Percentiles rank a stretch among this genome's conserved stretches.
These are phyloP conservation scores for Megamerina dolium DNA, from an alignment of 2,888 invertebrate genomes.

Conservation along the genomic window DNA sequence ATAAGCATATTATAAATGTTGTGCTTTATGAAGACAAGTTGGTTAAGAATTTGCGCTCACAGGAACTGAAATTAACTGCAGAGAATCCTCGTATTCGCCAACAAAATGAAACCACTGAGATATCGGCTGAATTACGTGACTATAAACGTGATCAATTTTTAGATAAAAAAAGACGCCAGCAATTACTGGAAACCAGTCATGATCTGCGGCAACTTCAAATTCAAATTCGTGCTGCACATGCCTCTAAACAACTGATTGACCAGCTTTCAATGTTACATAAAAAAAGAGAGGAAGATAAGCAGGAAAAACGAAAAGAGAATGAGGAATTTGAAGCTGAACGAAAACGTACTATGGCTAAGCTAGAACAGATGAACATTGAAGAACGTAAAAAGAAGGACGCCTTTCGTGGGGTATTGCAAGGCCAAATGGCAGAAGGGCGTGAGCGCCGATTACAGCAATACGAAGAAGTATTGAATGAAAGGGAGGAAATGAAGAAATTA, in stretches of 20 bases:
- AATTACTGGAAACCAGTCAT: constrained; percentile 19
- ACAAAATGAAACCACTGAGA: constrained; percentile 14
- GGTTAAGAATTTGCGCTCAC: constrained; percentile 11
- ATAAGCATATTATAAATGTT: constrained; percentile 14
- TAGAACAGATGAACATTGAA: constrained; percentile 11
- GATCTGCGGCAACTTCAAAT: constrained; percentile 22
- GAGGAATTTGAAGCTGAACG: constrained; percentile 14
- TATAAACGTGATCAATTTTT: constrained; percentile 16
- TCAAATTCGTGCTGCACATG: constrained; percentile 20
- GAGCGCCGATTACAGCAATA: constrained; percentile 15
- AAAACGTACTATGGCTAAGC: constrained; percentile 5
- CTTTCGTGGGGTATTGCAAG: constrained; percentile 15
- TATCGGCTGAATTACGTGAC: constrained; percentile 18
- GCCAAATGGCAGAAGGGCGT: constrained; percentile 19
- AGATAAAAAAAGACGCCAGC: constrained; percentile 21
- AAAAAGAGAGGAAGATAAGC: constrained; percentile 10
- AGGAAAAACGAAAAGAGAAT: constrained; percentile 15
- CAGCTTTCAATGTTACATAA: constrained; percentile 13
- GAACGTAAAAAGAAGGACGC: constrained; percentile 17
- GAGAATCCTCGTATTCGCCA: constrained; percentile 15
- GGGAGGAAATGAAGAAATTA: constrained; percentile 17
- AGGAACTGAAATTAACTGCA: constrained; percentile 17
- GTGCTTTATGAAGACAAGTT: constrained; percentile 18
- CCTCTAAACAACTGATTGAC: constrained; percentile 18
- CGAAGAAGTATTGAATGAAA: constrained; percentile 19